A percentile compares a stretch with the other conserved stretches of the same genome.
These are phyloP conservation scores for Atta texana DNA, from an alignment of 1,140 invertebrate genomes.

Conservation along the genomic window DNA sequence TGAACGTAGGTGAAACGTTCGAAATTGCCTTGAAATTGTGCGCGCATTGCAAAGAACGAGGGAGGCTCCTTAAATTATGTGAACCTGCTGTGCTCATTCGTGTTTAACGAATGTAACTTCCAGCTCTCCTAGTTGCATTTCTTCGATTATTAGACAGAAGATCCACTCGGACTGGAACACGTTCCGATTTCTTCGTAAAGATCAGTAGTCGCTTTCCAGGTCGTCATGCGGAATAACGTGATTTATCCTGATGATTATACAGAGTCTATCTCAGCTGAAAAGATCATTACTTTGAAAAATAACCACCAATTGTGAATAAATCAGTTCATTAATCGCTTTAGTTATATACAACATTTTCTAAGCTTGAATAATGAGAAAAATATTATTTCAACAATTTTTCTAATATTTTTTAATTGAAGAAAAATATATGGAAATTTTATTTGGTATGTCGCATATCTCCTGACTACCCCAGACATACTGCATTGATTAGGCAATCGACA, in stretches of 20 bases:
- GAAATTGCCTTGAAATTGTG: slow-evolving; percentile 48
- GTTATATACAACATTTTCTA: background rate
- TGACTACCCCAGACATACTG: background rate
- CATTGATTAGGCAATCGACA: background rate
- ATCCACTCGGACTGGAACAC: slow-evolving; percentile 66
- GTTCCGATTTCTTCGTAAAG: slow-evolving; percentile 61
- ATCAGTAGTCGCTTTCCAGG: slow-evolving; percentile 60
- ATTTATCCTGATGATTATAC: slow-evolving; percentile 18
- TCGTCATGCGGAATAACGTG: slow-evolving; percentile 57
- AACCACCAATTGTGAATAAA: background rate
- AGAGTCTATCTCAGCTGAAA: background rate
- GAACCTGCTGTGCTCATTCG: slow-evolving; percentile 35
- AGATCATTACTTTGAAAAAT: slow-evolving; percentile 4
- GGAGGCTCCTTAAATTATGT: slow-evolving; percentile 44
- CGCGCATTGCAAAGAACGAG: slow-evolving; percentile 44
- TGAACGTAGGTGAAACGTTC: slow-evolving; percentile 52
- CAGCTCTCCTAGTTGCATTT: slow-evolving; percentile 55
- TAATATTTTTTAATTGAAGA: background rate
- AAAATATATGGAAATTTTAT: background rate
- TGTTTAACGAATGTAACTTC: slow-evolving; percentile 67
- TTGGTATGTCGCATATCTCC: background rate
- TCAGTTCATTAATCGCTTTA: background rate
- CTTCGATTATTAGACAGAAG: slow-evolving; percentile 59
- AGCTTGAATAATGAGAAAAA: background rate
- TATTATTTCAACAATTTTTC: background rate